These are phyloP conservation scores for Diachasma alloeum DNA, from an alignment of 1,140 invertebrate species.

Conservation along the genomic window DNA sequence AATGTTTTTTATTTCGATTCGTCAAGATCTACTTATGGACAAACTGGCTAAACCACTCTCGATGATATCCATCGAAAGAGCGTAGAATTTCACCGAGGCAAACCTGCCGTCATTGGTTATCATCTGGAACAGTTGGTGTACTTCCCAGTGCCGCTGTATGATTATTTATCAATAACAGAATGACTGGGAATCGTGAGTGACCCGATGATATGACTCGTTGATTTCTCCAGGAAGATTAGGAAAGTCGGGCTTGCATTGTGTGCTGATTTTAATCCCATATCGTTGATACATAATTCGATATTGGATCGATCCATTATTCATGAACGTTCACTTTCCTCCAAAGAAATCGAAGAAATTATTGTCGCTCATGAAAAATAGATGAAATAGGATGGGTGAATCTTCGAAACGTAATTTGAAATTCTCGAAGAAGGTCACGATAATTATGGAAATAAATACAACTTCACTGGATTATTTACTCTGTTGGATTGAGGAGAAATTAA, in stretches of 20 bases:
- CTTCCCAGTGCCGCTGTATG: not conserved
- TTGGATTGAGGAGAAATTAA: not conserved
- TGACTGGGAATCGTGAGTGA: not conserved
- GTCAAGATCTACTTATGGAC: not conserved
- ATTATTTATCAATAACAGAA: not conserved
- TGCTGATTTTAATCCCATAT: not conserved
- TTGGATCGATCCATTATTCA: not conserved
- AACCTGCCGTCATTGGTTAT: not conserved
- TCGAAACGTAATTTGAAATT: not conserved
- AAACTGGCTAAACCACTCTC: not conserved
- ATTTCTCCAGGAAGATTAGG: not conserved
- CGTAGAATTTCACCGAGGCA: not conserved
- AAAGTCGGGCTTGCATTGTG: not conserved
- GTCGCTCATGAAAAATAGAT: not conserved
- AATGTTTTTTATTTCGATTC: no score
- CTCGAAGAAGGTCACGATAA: not conserved
- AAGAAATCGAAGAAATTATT: not conserved
- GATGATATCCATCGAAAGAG: not conserved
- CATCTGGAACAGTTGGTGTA: not conserved
- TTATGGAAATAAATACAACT: not conserved
- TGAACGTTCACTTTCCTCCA: not conserved
- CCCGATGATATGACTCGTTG: not conserved
- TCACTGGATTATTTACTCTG: not conserved
- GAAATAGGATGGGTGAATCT: not conserved
- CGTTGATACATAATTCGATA: not conserved